Percentiles rank a stretch among this genome's conserved stretches.
phyloP scores from a whole-genome alignment of 2,113 vertebrate species.

The Pycnonotus jocosus region DNA sequence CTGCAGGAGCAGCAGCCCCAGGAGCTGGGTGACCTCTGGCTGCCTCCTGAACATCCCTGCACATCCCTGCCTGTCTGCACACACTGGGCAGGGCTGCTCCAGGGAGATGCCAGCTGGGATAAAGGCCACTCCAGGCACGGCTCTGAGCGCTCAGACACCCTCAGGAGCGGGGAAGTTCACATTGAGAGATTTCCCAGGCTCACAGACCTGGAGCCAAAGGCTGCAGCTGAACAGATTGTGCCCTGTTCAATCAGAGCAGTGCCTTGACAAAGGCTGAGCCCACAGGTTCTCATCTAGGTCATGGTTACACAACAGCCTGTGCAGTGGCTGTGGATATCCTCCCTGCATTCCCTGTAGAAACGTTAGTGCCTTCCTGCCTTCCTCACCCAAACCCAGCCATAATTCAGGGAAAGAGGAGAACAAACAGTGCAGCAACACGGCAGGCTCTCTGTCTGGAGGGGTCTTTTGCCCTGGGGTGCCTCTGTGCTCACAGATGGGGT shows the following conservation, averaged over 20 bases:
- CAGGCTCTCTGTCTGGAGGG: not conserved
- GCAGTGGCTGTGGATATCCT: not conserved
- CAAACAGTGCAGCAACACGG: not conserved
- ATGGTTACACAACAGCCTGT: not conserved
- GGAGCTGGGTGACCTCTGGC: not conserved
- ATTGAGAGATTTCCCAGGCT: not conserved
- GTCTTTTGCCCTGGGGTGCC: not conserved
- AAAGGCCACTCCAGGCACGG: not conserved
- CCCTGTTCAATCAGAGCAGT: slow-evolving; percentile 15
- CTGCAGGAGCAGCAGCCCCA: not conserved
- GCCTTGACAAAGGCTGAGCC: not conserved
- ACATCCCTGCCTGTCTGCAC: not conserved
- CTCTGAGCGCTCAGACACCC: not conserved
- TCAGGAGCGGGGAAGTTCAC: not conserved
- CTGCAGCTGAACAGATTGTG: slow-evolving; percentile 37
- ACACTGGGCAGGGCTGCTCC: slow-evolving; percentile 1
- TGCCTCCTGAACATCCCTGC: not conserved
- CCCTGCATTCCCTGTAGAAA: not conserved
- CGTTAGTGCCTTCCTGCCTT: not conserved
- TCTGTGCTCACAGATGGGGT: not conserved
- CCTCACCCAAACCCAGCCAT: not conserved
- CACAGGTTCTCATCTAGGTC: not conserved
- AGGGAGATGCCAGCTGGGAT: slow-evolving; percentile 37
- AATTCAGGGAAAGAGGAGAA: not conserved
- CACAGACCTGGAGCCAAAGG: not conserved